Conservation (phyloP, 2,113 vertebrate species). For the Canis aureus region DNA sequence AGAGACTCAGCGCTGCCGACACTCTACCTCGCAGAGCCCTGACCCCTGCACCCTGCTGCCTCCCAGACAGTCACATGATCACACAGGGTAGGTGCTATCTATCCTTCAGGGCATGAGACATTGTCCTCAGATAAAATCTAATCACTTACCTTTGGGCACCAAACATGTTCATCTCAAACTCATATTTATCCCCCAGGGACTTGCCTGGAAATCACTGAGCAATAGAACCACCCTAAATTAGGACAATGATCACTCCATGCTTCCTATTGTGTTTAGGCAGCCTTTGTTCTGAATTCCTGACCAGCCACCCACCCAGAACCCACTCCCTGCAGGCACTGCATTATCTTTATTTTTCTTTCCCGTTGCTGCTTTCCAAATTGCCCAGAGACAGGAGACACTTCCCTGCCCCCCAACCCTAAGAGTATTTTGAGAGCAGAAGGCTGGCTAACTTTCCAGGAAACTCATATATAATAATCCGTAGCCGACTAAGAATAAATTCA, state of each 20-base stretch:
- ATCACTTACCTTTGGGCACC: not conserved
- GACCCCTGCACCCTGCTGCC: not conserved
- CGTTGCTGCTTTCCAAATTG: not conserved
- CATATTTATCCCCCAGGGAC: not conserved
- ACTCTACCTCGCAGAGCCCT: not conserved
- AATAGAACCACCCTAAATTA: not conserved
- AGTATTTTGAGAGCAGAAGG: not conserved
- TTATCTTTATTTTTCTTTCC: constrained; percentile 22
- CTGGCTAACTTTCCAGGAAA: not conserved
- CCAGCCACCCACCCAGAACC: not conserved
- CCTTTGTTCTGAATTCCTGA: not conserved
- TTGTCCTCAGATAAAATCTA: not conserved
- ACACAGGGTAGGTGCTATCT: not conserved
- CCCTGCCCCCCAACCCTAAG: not conserved
- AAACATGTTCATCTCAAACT: not conserved
- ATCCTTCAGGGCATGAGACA: not conserved
- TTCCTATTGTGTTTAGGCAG: not conserved
- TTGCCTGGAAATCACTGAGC: not conserved
- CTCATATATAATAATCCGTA: not conserved
- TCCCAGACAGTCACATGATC: not conserved
- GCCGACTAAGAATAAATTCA: not conserved
- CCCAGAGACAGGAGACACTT: not conserved
- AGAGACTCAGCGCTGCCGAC: not conserved
- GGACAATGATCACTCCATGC: accelerated
- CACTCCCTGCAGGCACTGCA: not conserved